Evolutionary conservation across 2,888 invertebrate species (phyloP).

Genomic region (Athalia circularis): DNA sequence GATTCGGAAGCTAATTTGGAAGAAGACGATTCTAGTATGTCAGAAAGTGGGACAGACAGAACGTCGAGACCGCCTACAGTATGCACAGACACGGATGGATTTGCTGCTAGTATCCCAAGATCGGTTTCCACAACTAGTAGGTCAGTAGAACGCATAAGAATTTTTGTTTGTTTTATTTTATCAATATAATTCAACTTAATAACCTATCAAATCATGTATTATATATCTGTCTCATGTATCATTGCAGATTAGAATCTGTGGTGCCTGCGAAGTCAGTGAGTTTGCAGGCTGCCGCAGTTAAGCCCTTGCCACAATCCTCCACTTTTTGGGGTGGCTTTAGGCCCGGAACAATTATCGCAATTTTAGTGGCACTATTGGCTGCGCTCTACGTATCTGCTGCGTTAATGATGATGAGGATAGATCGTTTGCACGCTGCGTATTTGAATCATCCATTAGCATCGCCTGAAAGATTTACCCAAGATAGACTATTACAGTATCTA

Average conservation of each 20-base stretch:
- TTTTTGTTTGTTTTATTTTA: background rate
- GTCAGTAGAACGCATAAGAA: background rate
- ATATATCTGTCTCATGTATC: background rate
- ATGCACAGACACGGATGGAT: conserved; percentile 64
- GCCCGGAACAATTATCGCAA: conserved; percentile 65
- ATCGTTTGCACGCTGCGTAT: conserved; percentile 69
- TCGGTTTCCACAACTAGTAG: conserved; percentile 48
- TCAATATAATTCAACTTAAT: background rate
- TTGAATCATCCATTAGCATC: conserved; percentile 69
- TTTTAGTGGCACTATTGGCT: conserved; percentile 66
- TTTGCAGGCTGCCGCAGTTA: conserved; percentile 28
- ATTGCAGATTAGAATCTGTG: conserved; percentile 58
- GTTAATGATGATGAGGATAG: conserved; percentile 70
- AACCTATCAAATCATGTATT: too few species aligned
- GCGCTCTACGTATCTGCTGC: conserved; percentile 69
- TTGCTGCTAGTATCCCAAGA: conserved; percentile 60
- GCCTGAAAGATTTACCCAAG: conserved; percentile 69
- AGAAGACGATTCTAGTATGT: conserved; percentile 73
- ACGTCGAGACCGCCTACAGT: conserved; percentile 70
- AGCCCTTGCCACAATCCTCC: background rate
- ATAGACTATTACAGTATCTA: conserved; percentile 74
- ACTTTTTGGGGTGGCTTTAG: conserved; percentile 53
- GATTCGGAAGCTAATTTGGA: conserved; percentile 68
- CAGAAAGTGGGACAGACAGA: conserved; percentile 73
- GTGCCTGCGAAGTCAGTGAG: conserved; percentile 45